Evolutionary conservation across 2,113 vertebrate genomes (phyloP), one percentile per base, ranked within the genome.

Genomic region (Notechis scutatus): DNA sequence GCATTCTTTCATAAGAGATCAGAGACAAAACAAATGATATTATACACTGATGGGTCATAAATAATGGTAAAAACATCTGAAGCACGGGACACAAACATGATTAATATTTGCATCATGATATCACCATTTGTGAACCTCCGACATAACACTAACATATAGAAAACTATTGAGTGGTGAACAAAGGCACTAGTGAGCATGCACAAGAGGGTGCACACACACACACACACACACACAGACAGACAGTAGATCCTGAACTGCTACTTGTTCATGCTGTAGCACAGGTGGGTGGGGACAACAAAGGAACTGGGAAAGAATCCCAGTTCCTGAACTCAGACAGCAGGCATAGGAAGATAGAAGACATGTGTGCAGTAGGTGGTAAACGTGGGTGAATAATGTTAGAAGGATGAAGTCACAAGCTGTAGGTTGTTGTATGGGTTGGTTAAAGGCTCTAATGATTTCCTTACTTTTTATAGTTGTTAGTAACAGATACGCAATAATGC

Each of bases 401-500:
- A 92, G 88, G 81, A 91, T 87, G 81, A 95, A 95, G 91, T 47
- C 20, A 2, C 18, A 89, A 57, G 89, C 87, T 93, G 57, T 74
- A 91, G 93, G 61, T 85, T 69, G 61, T 85, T 69, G 69, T 61
- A 90, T 85, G 15, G 54, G 64, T 91, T 91, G 87, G 54, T 52
- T 29, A 55, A 94, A 39, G 74, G 39, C 42, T 92, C 92, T 86
- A 86, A 39, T 45, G 7, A 90, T 55, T 93, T 3, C 18, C 64
- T 91, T 90, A 10, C n/a, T 86, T 12, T 74, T 85, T 85, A 3
- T 92, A 69, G 88, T 42, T 39, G 92, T 24, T 2, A 11, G 21
- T 95, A 85, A 87, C 0, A 91, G 54, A 95, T 93, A 90, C 42
- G 59, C 92, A 92, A 47, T 55, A 92, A 94, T 89, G 64, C 93